phyloP scores from a whole-genome alignment of 1,140 invertebrate species.

The Venustaconcha ellipsiformis region DNA sequence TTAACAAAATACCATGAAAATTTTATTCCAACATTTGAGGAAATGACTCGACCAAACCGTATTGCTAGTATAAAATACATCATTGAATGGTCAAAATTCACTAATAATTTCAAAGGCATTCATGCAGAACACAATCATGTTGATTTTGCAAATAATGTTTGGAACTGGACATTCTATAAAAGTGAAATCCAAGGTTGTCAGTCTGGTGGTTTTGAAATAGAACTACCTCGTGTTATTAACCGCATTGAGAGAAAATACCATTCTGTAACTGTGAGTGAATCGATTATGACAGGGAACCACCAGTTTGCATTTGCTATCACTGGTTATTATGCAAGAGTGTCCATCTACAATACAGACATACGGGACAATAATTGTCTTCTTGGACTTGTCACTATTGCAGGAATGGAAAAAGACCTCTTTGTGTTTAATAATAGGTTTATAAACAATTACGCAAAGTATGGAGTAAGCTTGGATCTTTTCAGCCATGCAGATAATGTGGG shows the following conservation, averaged over 20 bases:
- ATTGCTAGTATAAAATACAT: conserved; percentile 66
- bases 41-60: conserved; percentile 65
- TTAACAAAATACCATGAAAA: conserved; percentile 65
- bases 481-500: conserved; percentile 95
- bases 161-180: conserved; percentile 71
- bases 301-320: conserved; percentile 70
- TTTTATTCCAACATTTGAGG: conserved; percentile 65
- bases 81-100: conserved; percentile 53
- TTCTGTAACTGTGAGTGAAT: conserved; percentile 55
- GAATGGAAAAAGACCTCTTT: conserved; percentile 96
- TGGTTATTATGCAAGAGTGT: conserved; percentile 88
- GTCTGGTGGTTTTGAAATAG: conserved; percentile 79
- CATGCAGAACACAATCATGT: conserved; percentile 68
- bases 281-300: conserved; percentile 52
- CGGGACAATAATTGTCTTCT: conserved; percentile 85
- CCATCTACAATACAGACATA: conserved; percentile 87
- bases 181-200: conserved; percentile 86
- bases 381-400: conserved; percentile 88
- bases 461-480: conserved; percentile 89
- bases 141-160: conserved; percentile 69
- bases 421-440: conserved; percentile 81
- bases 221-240: conserved; percentile 66
- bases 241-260: conserved; percentile 52
- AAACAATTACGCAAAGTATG: conserved; percentile 83
- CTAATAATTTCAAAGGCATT: conserved; percentile 57